Evolutionary conservation across 2,888 invertebrate genomes (phyloP), one percentile per base, ranked within the genome.

Genomic region (Arge pagana): DNA sequence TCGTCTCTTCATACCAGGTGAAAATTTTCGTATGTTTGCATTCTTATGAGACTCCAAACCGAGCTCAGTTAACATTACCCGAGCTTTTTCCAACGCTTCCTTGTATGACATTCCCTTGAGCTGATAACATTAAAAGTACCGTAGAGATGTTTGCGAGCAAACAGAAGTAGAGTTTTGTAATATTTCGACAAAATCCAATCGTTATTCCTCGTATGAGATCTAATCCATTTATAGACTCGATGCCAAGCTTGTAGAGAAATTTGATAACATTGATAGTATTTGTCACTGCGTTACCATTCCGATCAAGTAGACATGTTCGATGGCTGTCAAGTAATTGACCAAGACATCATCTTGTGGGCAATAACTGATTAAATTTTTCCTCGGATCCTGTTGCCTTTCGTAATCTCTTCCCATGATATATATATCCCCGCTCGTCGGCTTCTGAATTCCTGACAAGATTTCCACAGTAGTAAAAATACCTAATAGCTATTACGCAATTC

Each of bases 231-330:
- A n/a, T n/a, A n/a, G n/a, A n/a, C n/a, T n/a, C n/a, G n/a, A n/a
- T n/a, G n/a, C n/a, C n/a, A n/a, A n/a, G n/a, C n/a, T n/a, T n/a
- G n/a, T n/a, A n/a, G n/a, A n/a, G n/a, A n/a, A n/a, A n/a, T n/a
- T n/a, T n/a, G n/a, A n/a, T n/a, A n/a, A n/a, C n/a, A n/a, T n/a
- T n/a, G n/a, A n/a, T n/a, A n/a, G n/a, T n/a, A n/a, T n/a, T n/a
- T n/a, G n/a, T n/a, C n/a, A n/a, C n/a, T n/a, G n/a, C n/a, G n/a
- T 35, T 56, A 62, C 62, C 61, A 63, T 63, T 41, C 62, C 62
- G 40, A 58, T 56, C 33, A 62, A 39, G 33, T 58, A 58, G 2
- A 63, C 31, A 10, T 63, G 61, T 11, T 63, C 52, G 5, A 59
- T 18, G 16, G 50, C 50, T 4, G 57, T 62, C 15, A 63, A 35